Evolutionary conservation across 2,888 invertebrate species (phyloP).

Genomic region (Lagria hirta): DNA sequence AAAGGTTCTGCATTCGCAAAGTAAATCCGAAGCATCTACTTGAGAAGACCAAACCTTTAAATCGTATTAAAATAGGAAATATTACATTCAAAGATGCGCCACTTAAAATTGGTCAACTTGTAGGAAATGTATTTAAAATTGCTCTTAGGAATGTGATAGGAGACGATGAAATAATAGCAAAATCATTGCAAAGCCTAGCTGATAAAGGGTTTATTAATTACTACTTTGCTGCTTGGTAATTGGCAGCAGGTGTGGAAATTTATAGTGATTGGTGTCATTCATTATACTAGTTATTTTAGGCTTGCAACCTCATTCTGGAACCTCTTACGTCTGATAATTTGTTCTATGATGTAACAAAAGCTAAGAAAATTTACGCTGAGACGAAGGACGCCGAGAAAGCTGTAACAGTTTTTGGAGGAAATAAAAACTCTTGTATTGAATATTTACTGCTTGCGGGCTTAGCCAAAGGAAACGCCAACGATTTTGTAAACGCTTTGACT

Average conservation of each 20-base stretch:
- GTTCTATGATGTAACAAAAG: constrained; percentile 58
- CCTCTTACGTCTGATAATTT: constrained; percentile 64
- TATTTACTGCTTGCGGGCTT: constrained; percentile 68
- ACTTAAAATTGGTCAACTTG: constrained; percentile 79
- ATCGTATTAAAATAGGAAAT: constrained; percentile 71
- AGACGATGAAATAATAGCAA: constrained; percentile 62
- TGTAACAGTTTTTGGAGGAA: constrained; percentile 53
- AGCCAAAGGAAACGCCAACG: constrained; percentile 57
- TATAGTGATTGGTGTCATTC: too few relatives aligned
- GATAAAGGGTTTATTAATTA: constrained; percentile 84
- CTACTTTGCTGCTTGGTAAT: constrained; percentile 78
- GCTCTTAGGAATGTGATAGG: constrained; percentile 73
- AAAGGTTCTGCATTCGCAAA: constrained; percentile 77
- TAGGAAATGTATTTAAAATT: constrained; percentile 79
- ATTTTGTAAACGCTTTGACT: constrained; percentile 65
- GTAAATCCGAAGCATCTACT: constrained; percentile 66
- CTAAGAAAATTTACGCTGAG: constrained; percentile 66
- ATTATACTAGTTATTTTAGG: constrained; percentile 55
- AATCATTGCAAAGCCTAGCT: constrained; percentile 64
- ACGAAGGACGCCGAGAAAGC: constrained; percentile 66
- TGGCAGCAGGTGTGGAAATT: constrained; percentile 62
- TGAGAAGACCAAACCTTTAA: constrained; percentile 54
- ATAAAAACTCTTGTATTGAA: constrained; percentile 61
- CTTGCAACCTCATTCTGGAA: constrained; percentile 74
- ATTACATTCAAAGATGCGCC: constrained; percentile 67